phyloP scores from a whole-genome alignment of 2,888 invertebrate genomes.

The Phanerotoma sp. region DNA sequence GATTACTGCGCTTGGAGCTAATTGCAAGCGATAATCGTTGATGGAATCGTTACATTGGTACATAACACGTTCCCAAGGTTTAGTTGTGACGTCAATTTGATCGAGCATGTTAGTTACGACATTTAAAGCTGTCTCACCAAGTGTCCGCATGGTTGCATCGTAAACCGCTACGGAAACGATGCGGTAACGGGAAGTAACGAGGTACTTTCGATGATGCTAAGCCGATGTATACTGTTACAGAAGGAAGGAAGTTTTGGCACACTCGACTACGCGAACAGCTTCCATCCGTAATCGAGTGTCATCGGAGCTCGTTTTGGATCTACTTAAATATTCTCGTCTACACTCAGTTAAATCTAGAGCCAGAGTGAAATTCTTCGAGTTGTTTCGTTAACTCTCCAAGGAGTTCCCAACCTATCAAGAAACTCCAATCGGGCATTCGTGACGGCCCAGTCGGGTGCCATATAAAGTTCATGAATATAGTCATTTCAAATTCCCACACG shows the following conservation, averaged over 20 bases:
- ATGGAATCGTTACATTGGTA: neutral
- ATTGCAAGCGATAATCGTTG: neutral
- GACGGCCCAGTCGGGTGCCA: too few relatives aligned
- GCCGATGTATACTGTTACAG: neutral
- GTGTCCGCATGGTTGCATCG: neutral
- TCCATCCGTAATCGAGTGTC: neutral
- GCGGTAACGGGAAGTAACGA: constrained; percentile 15
- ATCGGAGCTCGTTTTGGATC: neutral
- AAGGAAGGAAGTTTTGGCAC: too few relatives aligned
- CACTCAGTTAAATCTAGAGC: neutral
- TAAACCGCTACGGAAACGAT: constrained; percentile 4
- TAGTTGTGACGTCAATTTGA: neutral
- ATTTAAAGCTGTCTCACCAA: neutral
- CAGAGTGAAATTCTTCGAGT: neutral
- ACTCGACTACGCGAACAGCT: neutral
- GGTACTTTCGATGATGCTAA: neutral
- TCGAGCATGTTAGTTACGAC: neutral
- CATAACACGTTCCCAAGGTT: neutral
- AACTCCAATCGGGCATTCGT: too few relatives aligned
- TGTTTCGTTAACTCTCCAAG: neutral
- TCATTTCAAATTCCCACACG: too few relatives aligned
- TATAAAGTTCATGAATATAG: too few relatives aligned
- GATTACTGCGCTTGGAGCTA: neutral
- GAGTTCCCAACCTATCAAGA: too few relatives aligned
- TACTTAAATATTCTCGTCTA: neutral